Evolutionary conservation across 2,888 invertebrate genomes (phyloP), one percentile per base, ranked within the genome.

Genomic region (Pomacea canaliculata): DNA sequence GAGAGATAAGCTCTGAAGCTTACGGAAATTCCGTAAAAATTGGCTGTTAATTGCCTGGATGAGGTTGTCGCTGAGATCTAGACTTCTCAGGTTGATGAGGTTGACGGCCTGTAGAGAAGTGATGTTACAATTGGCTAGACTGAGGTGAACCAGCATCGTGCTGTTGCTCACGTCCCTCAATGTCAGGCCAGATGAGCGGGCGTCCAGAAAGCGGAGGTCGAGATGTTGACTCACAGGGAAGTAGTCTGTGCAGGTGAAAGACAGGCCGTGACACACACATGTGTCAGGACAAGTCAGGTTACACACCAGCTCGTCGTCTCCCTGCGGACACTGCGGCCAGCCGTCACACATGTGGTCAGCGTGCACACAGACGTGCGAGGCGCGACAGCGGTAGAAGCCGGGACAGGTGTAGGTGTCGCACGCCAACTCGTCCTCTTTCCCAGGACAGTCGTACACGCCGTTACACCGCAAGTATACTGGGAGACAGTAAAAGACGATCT

Each of bases 291-390:
- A 79, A 18, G 65, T 69, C n/a, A 74, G 12, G 59, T 74, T 62
- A 48, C 68, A 65, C 46, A 76, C 37, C 13, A 71, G 51, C 70
- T 84, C 84, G 71, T 84, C 84, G 60, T 84, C 84, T 2, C 72
- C 67, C 0, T 63, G n/a, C 7, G 77, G 80, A 76, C 83, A 83
- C 18, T 83, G 76, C 9, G 49, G 23, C 13, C 27, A 37, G 4
- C 79, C 79, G 70, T 84, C 82, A 79, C 84, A 84, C n/a, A 83
- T 70, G 59, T 79, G 75, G 27, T 67, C 59, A 46, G 66, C 60
- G 27, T 78, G 75, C 1, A 83, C 51, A 74, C 82, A 83, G 12
- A 79, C 56, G 0, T 9, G 19, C 19, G 72, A 73, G 16, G 69
- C 70, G 9, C 67, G 63, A 65, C 78, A 76, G 1, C 76, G 71